Evolutionary conservation across 2,888 invertebrate genomes (phyloP), one percentile per base, ranked within the genome.

Genomic region (Volucella zonaria): DNA sequence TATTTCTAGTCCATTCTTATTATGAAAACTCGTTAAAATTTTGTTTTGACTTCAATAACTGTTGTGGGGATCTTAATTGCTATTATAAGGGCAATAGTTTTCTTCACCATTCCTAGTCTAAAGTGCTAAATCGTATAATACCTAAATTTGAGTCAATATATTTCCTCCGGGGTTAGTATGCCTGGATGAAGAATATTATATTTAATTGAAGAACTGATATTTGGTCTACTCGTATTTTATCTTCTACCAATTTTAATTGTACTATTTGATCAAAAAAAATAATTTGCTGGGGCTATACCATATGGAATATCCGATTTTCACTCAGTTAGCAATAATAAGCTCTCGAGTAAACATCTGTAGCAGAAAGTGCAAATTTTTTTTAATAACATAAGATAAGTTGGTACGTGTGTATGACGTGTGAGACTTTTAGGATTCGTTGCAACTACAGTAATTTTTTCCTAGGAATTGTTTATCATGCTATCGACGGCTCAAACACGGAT

Each of bases 111-210:
- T 23, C 54, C 31, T 54, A 54, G 12, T 31, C 12, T 54, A 31
- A 31, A 54, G 31, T 54, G 31, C 31, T 31, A 31, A 31, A 54
- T 54, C 12, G 23, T 54, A n/a, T 54, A 54, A 14, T 31, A 54
- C 11, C 31, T 31, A 31, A 31, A 6, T 54, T 54, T 54, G 12
- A 54, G 31, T 23, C 1, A 12, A 10, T 54, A 11, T 31, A 54
- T 31, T 23, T 52, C 47, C 11, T 47, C 47, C n/a, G n/a, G n/a
- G n/a, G n/a, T n/a, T n/a, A n/a, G n/a, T n/a, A 47, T 40, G 11
- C n/a, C 14, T 40, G 56, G 56, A 40, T 56, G 56, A 1, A 56
- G 10, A 14, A 56, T 56, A 56, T 56, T 56, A 40, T 56, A 14
- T 40, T 40, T 56, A 9, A 40, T 11, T 56, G 40, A 56, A 9